Conservation (phyloP, 2,113 vertebrate species). For the Hystrix cristata region DNA sequence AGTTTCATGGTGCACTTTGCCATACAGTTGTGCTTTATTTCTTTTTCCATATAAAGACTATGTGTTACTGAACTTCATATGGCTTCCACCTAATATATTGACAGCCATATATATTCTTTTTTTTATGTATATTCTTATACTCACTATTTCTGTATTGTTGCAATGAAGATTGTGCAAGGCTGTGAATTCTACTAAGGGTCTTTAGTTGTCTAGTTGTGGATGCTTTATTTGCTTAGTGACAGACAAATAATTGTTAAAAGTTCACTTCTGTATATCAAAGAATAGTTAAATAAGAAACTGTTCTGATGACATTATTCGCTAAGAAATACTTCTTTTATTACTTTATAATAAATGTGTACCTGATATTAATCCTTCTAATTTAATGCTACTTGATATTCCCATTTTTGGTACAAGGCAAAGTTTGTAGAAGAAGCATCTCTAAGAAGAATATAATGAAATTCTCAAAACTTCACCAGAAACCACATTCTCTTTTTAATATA, state of each 20-base stretch:
- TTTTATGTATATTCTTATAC: background rate
- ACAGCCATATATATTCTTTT: background rate
- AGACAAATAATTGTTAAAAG: background rate
- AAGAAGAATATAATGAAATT: conserved; percentile 10
- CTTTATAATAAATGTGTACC: background rate
- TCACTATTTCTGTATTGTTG: background rate
- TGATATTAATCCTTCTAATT: background rate
- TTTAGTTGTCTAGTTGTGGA: background rate
- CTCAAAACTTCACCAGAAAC: background rate
- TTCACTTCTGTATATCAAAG: background rate
- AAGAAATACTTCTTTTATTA: conserved; percentile 8
- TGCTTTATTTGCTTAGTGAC: background rate
- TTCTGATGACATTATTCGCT: conserved; percentile 24
- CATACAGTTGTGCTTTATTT: background rate
- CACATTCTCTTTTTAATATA: conserved; percentile 42
- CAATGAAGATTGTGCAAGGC: background rate
- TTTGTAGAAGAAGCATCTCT: background rate
- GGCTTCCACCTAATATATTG: background rate
- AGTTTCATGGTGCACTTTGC: background rate
- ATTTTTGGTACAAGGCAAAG: background rate
- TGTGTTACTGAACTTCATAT: background rate
- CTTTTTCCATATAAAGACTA: background rate
- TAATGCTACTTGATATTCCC: background rate
- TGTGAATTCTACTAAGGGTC: background rate
- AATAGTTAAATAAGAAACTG: background rate